Evolutionary conservation across 2,113 vertebrate species (phyloP).

Genomic region (Hepsetus odoe): DNA sequence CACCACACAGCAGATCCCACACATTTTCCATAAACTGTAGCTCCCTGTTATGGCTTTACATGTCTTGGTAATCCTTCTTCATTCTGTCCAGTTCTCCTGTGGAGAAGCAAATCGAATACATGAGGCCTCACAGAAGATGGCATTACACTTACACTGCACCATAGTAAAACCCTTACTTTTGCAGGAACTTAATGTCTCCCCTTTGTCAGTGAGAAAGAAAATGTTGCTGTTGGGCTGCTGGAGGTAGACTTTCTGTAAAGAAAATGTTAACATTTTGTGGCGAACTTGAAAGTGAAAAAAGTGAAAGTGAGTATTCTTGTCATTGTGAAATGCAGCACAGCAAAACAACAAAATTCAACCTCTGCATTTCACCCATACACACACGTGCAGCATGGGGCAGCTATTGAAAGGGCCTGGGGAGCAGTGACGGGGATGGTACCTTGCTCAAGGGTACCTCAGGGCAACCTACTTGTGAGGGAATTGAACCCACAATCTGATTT

Average conservation of each 20-base stretch:
- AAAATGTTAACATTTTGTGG: background rate
- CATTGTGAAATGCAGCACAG: too few relatives aligned
- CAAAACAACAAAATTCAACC: too few relatives aligned
- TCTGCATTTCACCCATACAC: too few relatives aligned
- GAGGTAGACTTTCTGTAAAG: slow-evolving; percentile 84
- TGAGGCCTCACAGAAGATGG: background rate
- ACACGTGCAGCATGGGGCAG: too few relatives aligned
- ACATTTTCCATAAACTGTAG: slow-evolving; percentile 78
- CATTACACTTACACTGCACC: background rate
- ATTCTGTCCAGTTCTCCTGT: slow-evolving; percentile 86
- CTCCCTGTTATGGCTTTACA: slow-evolving; percentile 68
- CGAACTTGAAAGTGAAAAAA: background rate
- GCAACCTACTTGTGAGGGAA: too few relatives aligned
- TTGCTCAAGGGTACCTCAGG: too few relatives aligned
- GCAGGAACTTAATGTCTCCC: slow-evolving; percentile 79
- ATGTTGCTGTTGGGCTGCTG: slow-evolving; percentile 95
- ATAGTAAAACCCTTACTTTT: slow-evolving; percentile 80
- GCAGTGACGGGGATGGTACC: too few relatives aligned
- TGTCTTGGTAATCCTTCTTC: slow-evolving; percentile 84
- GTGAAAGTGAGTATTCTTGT: too few relatives aligned
- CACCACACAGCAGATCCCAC: slow-evolving; percentile 89
- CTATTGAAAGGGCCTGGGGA: too few relatives aligned
- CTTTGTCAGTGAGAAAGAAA: slow-evolving; percentile 88
- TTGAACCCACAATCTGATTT: too few relatives aligned
- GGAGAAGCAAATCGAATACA: slow-evolving; percentile 18